A percentile compares a stretch with the other conserved stretches of the same genome.
These are phyloP conservation scores for Phoenoteleia sp. DNA, from an alignment of 2,888 invertebrate genomes.

Conservation along the genomic window DNA sequence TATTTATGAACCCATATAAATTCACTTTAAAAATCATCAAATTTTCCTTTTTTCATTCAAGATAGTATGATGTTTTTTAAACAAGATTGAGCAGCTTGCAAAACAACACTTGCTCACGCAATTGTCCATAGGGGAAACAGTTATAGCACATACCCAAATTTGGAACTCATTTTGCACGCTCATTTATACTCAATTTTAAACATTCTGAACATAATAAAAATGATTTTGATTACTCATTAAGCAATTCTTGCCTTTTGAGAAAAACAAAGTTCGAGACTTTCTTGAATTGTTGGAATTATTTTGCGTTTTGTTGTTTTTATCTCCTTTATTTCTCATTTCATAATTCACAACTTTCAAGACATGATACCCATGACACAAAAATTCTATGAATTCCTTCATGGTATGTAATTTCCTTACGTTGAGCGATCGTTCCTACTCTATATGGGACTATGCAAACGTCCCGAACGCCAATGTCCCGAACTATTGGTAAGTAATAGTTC, in stretches of 20 bases:
- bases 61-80: background rate
- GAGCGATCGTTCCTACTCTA: slow-evolving; percentile 1
- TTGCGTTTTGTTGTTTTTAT: background rate
- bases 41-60: background rate
- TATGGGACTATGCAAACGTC: no score
- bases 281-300: background rate
- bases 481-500: no score
- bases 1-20: no score
- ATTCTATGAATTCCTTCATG: background rate
- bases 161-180: background rate
- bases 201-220: slow-evolving; percentile 18
- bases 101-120: background rate
- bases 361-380: background rate
- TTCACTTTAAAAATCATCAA: no score
- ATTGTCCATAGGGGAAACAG: background rate
- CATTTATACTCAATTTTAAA: slow-evolving; percentile 1
- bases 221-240: background rate
- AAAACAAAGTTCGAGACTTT: background rate
- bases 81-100: background rate
- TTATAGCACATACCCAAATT: background rate
- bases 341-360: background rate
- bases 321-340: background rate
- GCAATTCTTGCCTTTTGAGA: background rate
- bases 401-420: background rate
- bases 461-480: no score